A percentile compares a stretch with the other conserved stretches of the same genome.
Conservation (phyloP, 2,888 invertebrate species). For the Oxyteleia sp. region DNA sequence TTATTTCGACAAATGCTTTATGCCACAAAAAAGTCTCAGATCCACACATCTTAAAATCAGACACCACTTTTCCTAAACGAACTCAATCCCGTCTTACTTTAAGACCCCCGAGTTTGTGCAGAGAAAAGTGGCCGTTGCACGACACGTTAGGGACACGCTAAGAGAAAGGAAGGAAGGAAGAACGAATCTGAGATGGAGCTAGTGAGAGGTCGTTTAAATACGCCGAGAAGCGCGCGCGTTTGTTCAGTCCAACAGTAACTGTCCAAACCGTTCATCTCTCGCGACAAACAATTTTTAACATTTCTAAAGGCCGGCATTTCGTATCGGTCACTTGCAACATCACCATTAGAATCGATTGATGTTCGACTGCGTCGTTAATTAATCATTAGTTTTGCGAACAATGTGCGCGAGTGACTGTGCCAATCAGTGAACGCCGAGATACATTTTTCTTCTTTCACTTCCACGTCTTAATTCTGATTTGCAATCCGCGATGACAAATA, state of each 20-base stretch:
- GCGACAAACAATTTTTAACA: conserved; percentile 37
- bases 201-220: conserved; percentile 87
- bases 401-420: conserved; percentile 68
- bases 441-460: background rate
- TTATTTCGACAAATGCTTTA: too few species aligned
- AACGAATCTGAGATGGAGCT: conserved; percentile 75
- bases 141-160: conserved; percentile 4
- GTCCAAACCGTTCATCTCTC: conserved; percentile 82
- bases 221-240: conserved; percentile 86
- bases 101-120: too few species aligned
- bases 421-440: conserved; percentile 44
- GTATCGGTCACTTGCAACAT: background rate
- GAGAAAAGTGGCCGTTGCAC: background rate
- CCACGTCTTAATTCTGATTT: background rate
- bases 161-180: conserved; percentile 62
- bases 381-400: conserved; percentile 20
- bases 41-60: too few species aligned
- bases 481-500: conserved; percentile 87
- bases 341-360: conserved; percentile 35
- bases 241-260: conserved; percentile 86
- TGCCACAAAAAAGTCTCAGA: too few species aligned
- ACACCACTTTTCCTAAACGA: background rate
- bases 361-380: conserved; percentile 3
- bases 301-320: conserved; percentile 19
- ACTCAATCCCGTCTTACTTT: too few species aligned